Evolutionary conservation across 1,140 invertebrate genomes (phyloP).

Genomic region (Pomacea maculata): DNA sequence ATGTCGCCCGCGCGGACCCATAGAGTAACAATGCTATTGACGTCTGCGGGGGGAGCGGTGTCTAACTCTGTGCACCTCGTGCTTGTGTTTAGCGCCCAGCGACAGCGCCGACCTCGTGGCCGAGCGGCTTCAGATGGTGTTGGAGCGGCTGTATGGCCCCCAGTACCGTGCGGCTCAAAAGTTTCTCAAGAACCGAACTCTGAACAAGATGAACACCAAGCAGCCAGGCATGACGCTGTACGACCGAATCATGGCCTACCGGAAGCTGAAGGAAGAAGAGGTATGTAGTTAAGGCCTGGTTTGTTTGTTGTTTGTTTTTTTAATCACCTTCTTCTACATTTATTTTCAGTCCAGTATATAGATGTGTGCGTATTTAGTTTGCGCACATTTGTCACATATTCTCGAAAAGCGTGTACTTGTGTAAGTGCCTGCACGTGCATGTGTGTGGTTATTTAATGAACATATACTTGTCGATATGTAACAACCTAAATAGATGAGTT

Average conservation of each 20-base stretch:
- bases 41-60: too few species aligned
- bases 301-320: too few species aligned
- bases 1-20: too few species aligned
- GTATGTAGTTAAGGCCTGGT: too few species aligned
- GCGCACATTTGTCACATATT: too few species aligned
- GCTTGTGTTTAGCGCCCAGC: too few species aligned
- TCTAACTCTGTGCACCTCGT: too few species aligned
- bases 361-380: too few species aligned
- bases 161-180: constrained; percentile 17
- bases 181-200: constrained; percentile 22
- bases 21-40: too few species aligned
- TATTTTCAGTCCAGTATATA: too few species aligned
- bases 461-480: neutral
- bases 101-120: neutral
- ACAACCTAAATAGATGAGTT: neutral
- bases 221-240: constrained; percentile 15
- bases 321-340: too few species aligned
- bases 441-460: neutral
- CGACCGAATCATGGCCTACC: constrained; percentile 22
- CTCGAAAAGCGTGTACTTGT: neutral
- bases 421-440: neutral
- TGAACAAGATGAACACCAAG: constrained; percentile 10
- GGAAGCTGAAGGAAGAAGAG: constrained; percentile 17
- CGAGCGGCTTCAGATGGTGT: constrained; percentile 14
- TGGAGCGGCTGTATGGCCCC: constrained; percentile 9